A percentile compares a stretch with the other conserved stretches of the same genome.
Evolutionary conservation across 1,140 invertebrate species (phyloP).

Genomic region (Drosophila ficusphila): DNA sequence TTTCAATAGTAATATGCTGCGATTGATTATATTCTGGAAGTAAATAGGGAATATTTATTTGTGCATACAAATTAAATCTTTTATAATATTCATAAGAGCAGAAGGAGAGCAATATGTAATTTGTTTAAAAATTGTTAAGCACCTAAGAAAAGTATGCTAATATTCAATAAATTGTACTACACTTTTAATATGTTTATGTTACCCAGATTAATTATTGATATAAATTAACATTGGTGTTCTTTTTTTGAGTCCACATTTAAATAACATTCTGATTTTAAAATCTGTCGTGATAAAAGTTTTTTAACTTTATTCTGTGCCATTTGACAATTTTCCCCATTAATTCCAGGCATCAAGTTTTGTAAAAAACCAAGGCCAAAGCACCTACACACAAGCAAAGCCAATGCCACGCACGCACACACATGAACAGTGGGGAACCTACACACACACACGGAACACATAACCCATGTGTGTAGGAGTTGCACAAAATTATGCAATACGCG

Average conservation of each 20-base stretch:
- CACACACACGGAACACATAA: slow-evolving; percentile 9
- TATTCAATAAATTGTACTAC: too few relatives aligned
- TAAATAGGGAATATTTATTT: not conserved
- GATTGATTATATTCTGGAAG: not conserved
- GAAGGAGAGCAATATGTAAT: too few relatives aligned
- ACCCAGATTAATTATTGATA: too few relatives aligned
- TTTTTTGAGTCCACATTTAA: too few relatives aligned
- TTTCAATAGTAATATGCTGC: slow-evolving; percentile 9
- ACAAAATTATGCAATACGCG: slow-evolving; percentile 76
- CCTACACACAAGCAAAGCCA: slow-evolving; percentile 39
- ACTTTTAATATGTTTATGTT: too few relatives aligned
- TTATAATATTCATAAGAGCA: not conserved
- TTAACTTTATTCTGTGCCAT: slow-evolving; percentile 9
- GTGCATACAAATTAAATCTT: not conserved
- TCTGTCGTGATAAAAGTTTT: too few relatives aligned
- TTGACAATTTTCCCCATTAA: slow-evolving; percentile 25
- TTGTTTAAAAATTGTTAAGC: too few relatives aligned
- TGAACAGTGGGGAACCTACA: slow-evolving; percentile 21
- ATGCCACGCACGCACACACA: slow-evolving; percentile 44
- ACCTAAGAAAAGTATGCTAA: too few relatives aligned
- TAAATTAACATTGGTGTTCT: too few relatives aligned
- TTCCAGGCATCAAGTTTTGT: not conserved
- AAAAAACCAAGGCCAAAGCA: slow-evolving; percentile 71
- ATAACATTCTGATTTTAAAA: too few relatives aligned
- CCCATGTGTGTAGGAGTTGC: slow-evolving; percentile 44